Conservation (phyloP, 2,113 vertebrate species). For the Emydura subglobosa region DNA sequence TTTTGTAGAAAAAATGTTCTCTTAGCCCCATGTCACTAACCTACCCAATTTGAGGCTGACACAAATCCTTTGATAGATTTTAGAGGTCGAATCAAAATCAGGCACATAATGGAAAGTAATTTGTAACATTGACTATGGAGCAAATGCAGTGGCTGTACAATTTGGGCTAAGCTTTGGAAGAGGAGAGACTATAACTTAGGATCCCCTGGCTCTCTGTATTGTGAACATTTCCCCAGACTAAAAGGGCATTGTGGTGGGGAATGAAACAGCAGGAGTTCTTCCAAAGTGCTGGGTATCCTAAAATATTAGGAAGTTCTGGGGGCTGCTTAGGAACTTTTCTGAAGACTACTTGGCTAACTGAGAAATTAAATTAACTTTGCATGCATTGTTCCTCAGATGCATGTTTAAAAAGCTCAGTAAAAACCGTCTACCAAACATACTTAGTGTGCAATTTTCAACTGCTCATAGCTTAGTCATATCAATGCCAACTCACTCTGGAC, state of each 20-base stretch:
- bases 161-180: not conserved
- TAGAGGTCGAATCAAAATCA: not conserved
- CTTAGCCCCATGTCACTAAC: not conserved
- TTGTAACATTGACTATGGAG: constrained; percentile 2
- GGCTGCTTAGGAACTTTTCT: not conserved
- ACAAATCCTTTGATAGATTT: not conserved
- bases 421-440: not conserved
- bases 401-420: not conserved
- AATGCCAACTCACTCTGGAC: not conserved
- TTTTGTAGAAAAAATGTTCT: not conserved
- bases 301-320: not conserved
- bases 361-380: not conserved
- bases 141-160: not conserved
- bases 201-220: not conserved
- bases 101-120: not conserved
- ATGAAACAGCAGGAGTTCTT: not conserved
- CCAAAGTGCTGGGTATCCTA: not conserved
- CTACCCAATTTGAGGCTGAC: not conserved
- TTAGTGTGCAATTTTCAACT: not conserved
- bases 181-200: not conserved
- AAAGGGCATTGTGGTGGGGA: not conserved
- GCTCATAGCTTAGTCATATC: not conserved
- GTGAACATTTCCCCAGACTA: not conserved
- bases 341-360: not conserved
- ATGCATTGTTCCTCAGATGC: too few species aligned